A percentile compares a stretch with the other conserved stretches of the same genome.
These are phyloP conservation scores for Anarrhichthys ocellatus DNA, from an alignment of 2,113 vertebrate genomes.

Conservation along the genomic window DNA sequence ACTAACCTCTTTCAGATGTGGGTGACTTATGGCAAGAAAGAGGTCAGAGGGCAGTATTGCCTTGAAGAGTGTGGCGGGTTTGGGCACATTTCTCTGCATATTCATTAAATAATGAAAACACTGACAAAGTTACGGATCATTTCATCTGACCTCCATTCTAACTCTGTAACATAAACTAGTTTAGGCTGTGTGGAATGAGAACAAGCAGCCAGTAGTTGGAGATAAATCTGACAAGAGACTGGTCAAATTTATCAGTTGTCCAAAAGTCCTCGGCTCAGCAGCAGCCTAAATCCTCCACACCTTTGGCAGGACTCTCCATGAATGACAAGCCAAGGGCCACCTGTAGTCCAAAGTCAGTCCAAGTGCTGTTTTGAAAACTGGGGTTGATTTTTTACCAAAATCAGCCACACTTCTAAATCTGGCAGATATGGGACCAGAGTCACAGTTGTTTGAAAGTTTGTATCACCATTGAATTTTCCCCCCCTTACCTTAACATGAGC, in stretches of 20 bases:
- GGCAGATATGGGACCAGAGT: background rate
- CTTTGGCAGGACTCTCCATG: background rate
- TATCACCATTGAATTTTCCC: background rate
- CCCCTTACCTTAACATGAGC: background rate
- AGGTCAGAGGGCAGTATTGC: background rate
- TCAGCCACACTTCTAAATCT: background rate
- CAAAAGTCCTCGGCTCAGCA: background rate
- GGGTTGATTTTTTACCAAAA: background rate
- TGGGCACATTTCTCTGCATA: background rate
- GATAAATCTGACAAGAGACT: background rate
- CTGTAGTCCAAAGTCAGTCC: background rate
- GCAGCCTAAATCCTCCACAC: background rate
- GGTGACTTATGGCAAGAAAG: background rate
- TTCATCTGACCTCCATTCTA: background rate
- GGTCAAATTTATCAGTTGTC: background rate
- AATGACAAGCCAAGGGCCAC: background rate
- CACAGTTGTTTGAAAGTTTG: background rate
- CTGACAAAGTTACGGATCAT: background rate
- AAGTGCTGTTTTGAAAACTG: background rate
- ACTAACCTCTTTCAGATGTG: slow-evolving; percentile 23
- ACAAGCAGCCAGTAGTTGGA: background rate
- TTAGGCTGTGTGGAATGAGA: background rate
- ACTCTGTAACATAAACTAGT: background rate
- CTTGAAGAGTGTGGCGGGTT: slow-evolving; percentile 2
- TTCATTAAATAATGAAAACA: slow-evolving; percentile 3